A percentile compares a stretch with the other conserved stretches of the same genome.
Evolutionary conservation across 2,797 vertebrate species (phyloP).

Genomic region (Muraenolepis orangiensis): DNA sequence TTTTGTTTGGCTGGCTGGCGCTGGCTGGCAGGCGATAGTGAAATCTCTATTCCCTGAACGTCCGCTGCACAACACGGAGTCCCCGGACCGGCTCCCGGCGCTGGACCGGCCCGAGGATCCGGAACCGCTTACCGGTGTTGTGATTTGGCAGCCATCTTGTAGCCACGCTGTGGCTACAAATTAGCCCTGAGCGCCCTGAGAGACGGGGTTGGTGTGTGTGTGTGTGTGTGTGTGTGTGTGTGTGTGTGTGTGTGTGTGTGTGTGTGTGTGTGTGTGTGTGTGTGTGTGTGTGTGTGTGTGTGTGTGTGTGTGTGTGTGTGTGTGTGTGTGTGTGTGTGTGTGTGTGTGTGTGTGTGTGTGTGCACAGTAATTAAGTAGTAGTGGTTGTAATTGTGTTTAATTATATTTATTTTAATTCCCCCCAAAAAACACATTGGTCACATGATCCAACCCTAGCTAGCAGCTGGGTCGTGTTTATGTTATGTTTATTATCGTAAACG

Average conservation of each 20-base stretch:
- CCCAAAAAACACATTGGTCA: not conserved
- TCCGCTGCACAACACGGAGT: not conserved
- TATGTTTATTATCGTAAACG: not conserved
- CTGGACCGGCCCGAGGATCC: not conserved
- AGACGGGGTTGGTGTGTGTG: no score
- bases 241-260: no score
- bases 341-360: no score
- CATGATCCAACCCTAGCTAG: not conserved
- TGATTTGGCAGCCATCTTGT: not conserved
- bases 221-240: no score
- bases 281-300: no score
- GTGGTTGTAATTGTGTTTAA: slow-evolving; percentile 10
- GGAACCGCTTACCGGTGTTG: not conserved
- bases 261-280: no score
- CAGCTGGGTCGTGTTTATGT: not conserved
- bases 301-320: no score
- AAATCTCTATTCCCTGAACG: not conserved
- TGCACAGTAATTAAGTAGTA: slow-evolving; percentile 16
- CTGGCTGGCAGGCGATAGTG: not conserved
- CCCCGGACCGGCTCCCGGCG: no score
- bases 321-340: no score
- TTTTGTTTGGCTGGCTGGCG: not conserved
- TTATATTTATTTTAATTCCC: not conserved
- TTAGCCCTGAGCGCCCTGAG: not conserved
- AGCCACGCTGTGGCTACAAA: not conserved